Percentiles rank a stretch among this genome's conserved stretches.
phyloP scores from a whole-genome alignment of 2,888 invertebrate species.

The Sphinx pinastri region DNA sequence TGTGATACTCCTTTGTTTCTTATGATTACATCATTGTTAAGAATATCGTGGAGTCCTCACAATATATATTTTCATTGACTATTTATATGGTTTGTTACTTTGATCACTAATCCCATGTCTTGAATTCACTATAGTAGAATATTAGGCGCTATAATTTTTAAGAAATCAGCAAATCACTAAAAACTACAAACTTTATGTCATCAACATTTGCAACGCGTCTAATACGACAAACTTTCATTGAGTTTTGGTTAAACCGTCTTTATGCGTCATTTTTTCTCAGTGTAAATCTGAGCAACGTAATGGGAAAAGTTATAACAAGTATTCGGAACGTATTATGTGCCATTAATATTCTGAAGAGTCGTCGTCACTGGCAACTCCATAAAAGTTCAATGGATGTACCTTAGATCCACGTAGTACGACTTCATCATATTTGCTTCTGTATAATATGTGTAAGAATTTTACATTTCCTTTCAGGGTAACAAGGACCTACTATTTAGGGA shows the following conservation, averaged over 20 bases:
- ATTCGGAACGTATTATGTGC: constrained; percentile 78
- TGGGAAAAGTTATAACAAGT: constrained; percentile 83
- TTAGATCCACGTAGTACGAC: constrained; percentile 43
- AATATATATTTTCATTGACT: too few relatives aligned
- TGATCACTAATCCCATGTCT: too few relatives aligned
- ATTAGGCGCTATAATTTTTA: too few relatives aligned
- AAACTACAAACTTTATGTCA: neutral
- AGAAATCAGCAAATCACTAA: too few relatives aligned
- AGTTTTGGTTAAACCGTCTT: constrained; percentile 58
- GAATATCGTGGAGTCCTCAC: too few relatives aligned
- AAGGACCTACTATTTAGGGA: too few relatives aligned
- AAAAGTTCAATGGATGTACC: constrained; percentile 71
- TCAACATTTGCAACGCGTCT: constrained; percentile 38
- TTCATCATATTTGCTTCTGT: constrained; percentile 45
- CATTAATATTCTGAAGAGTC: constrained; percentile 80
- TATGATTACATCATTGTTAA: neutral
- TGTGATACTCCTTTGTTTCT: neutral
- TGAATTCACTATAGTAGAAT: too few relatives aligned
- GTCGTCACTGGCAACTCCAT: constrained; percentile 66
- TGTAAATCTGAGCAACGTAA: constrained; percentile 75
- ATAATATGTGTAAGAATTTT: neutral
- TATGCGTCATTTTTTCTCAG: constrained; percentile 67
- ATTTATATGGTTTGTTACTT: too few relatives aligned
- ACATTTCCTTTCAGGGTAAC: neutral
- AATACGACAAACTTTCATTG: constrained; percentile 63